Evolutionary conservation across 2,888 invertebrate genomes (phyloP), one percentile per base, ranked within the genome.

Genomic region (Epistrophe eligans): DNA sequence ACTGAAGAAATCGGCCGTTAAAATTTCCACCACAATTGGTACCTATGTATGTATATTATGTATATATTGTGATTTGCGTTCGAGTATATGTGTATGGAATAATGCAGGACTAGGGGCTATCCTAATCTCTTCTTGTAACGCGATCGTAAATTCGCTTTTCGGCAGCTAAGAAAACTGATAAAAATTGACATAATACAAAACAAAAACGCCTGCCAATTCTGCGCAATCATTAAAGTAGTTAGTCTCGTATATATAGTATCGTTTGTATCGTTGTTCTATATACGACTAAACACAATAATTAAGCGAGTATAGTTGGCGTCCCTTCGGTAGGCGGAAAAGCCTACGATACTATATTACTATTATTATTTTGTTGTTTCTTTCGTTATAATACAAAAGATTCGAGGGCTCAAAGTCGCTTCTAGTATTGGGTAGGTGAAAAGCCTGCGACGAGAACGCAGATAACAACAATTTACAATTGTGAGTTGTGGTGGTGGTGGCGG

Each of bases 41-140:
- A 32, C 7, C n/a, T n/a, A n/a, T n/a, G n/a, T n/a, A n/a, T n/a
- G n/a, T n/a, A n/a, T n/a, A n/a, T n/a, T n/a, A 7, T 15, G 10
- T 9, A 15, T 40, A 40, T 40, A 57, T 57, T 7, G 38, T 13
- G 35, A 60, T 60, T 35, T 35, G 10, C 35, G 5, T 57, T 35
- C 13, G 10, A 13, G 38, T 40, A 13, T 40, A 4, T 57, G 57
- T 35, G 32, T 57, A 57, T 35, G 32, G 35, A 57, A 57, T 35
- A n/a, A 57, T 38, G 35, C 9, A 35, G 5, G 35, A 58, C 35
- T 11, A 58, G 35, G 32, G 64, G n/a, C 55, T 76, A 62, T 38
- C 43, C 70, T 87, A 87, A 87, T 87, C 76, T 87, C 74, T 76
- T 72, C 71, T 62, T 60, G 66, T 79, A 79, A 87, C 87, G 87